Base-by-base conservation (phyloP, 2,888 invertebrate species). In the Gisinianus flammeolus region DNA sequence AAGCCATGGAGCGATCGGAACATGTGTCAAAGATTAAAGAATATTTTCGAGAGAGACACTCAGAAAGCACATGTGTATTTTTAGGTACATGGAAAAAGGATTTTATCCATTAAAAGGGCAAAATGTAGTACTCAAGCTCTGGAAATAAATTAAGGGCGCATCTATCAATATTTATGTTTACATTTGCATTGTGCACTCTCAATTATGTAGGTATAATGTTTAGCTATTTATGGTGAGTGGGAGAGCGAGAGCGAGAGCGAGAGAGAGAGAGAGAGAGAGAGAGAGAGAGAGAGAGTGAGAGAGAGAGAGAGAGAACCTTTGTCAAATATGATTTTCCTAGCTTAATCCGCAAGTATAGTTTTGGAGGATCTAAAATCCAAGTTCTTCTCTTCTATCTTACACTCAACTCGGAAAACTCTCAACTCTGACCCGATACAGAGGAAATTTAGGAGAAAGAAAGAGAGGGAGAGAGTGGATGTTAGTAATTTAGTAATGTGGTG, bases 401-500 rank as follows among this genome's bases (percentile, higher is more conserved):
- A 44, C n/a, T n/a, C n/a, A n/a, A n/a, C n/a, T n/a, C n/a, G n/a
- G n/a, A 44, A 12, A 44, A 44, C 16, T 12, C 6, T 44, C 16
- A 4, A 44, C 44, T 44, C 19, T 44, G 22, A 24, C 58, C 2
- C n/a, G 8, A n/a, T 6, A 58, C 22, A 22, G 22, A 44, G 22
- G n/a, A 58, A 22, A n/a, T 24, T 58, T 58, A 30, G 66, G 66
- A 66, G 31, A 26, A 28, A 66, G 66, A 30, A 12, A 19, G 8
- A 66, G 5, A 30, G 56, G 19, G 30, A 70, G 54, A 8, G 35
- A 72, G 72, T 58, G 58, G 26, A 58, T 33, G 33, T 72, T 30
- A 72, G 58, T 72, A 72, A 58, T 72, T 72, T 56, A 72, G 72
- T 72, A 72, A 72, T 72, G 72, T 58, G 72, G 72, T 72, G 72